Base-by-base conservation (phyloP, 2,888 invertebrate species). In the Perithous albicinctus region DNA sequence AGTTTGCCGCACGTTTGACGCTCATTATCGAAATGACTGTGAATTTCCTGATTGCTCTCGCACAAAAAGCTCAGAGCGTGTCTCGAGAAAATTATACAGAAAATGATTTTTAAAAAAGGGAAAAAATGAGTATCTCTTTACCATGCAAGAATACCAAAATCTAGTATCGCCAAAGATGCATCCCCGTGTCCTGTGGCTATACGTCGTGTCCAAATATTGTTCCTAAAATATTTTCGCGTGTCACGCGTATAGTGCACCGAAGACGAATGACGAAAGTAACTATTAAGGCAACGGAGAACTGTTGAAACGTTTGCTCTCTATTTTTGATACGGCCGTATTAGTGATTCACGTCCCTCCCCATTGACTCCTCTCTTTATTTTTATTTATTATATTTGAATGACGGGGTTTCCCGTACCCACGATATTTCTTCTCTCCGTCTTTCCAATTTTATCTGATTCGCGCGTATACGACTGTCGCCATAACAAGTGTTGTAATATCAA, bases 111-210 rank as follows among this genome's bases (percentile, higher is more conserved):
- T 2, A 43, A 66, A 43, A 59, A 35, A 23, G 66, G 23, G 41
- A 64, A 41, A 51, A 43, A 29, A 43, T 56, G 41, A 43, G 41
- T 51, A 26, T 76, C 54, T 80, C 61, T 63, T 46, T 29, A 75
- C 72, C 73, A 85, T 90, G 88, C 89, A 90, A 90, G 89, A 90
- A 88, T 90, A 90, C 89, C 90, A 90, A 91, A 90, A 85, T 88
- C 86, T 87, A 86, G 86, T 85, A 85, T 90, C 89, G 89, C 91
- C 90, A 91, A 91, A 91, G 91, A 91, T 88, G 87, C 85, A 85
- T 86, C 80, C 82, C 59, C 73, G 70, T 61, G 78, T 73, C 61
- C 73, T 81, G 85, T 87, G 86, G 78, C 88, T 89, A 88, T 90
- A 87, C 87, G 88, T 87, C 87, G 87, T 88, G 87, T 87, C 88